phyloP scores from a whole-genome alignment of 2,113 vertebrate genomes.

The Vireo altiloquus region DNA sequence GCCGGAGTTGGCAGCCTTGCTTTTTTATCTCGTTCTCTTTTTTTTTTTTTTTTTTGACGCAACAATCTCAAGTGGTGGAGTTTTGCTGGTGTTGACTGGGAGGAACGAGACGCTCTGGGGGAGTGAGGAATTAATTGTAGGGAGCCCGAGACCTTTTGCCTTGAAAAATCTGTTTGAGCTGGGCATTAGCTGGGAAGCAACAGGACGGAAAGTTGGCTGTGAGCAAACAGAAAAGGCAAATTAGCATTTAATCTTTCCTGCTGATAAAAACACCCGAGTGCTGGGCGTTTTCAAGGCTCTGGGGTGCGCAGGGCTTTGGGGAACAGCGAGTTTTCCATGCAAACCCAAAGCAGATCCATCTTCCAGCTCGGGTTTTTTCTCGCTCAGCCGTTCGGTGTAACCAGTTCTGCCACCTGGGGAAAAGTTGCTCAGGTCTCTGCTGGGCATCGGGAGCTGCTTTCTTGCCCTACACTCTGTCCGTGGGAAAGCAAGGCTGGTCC shows the following conservation, averaged over 20 bases:
- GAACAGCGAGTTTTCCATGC: background rate
- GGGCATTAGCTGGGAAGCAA: background rate
- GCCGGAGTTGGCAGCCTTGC: background rate
- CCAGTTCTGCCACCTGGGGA: background rate
- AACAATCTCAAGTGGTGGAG: background rate
- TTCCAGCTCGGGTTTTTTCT: background rate
- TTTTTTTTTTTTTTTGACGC: background rate
- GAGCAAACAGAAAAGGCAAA: constrained; percentile 34
- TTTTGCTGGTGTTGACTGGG: background rate
- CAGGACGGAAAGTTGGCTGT: background rate
- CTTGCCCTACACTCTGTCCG: accelerated
- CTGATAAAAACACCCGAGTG: background rate
- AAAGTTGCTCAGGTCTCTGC: background rate
- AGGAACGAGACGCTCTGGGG: background rate
- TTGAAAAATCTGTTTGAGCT: background rate
- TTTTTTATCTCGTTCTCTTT: background rate
- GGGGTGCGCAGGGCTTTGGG: background rate
- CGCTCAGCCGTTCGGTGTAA: background rate
- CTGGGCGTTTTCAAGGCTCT: background rate
- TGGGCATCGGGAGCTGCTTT: background rate
- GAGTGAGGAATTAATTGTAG: background rate
- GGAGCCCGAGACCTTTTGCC: background rate
- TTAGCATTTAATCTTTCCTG: background rate
- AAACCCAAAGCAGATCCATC: background rate
- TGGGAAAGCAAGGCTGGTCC: background rate